phyloP scores from a whole-genome alignment of 2,797 vertebrate species.

The Benthosema pterotum region DNA sequence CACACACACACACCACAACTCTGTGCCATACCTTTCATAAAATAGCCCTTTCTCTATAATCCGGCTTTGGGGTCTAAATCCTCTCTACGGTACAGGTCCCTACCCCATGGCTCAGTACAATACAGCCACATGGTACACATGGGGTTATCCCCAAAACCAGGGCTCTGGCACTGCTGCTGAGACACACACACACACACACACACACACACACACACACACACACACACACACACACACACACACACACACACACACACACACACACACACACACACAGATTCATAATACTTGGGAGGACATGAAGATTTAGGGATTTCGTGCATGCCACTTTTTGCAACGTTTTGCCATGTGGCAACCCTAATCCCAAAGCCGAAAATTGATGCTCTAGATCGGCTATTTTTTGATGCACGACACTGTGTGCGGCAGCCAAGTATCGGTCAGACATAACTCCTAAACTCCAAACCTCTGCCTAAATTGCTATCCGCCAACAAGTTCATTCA shows the following conservation, averaged over 20 bases:
- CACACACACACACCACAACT: conserved; percentile 21
- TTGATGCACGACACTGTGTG: too few species aligned
- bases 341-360: too few species aligned
- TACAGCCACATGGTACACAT: conserved; percentile 2
- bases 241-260: background rate
- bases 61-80: conserved; percentile 59
- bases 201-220: conserved; percentile 2
- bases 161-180: background rate
- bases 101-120: conserved; percentile 27
- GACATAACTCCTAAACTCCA: too few species aligned
- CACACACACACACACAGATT: background rate
- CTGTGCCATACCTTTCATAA: conserved; percentile 58
- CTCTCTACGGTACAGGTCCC: conserved; percentile 37
- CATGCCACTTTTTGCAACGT: too few species aligned
- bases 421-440: too few species aligned
- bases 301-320: too few species aligned
- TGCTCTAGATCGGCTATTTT: too few species aligned
- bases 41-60: conserved; percentile 61
- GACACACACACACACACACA: too few species aligned
- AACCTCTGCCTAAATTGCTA: too few species aligned
- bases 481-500: too few species aligned
- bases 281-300: background rate
- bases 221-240: background rate
- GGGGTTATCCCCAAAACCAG: background rate
- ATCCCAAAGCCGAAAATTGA: too few species aligned